A percentile compares a stretch with the other conserved stretches of the same genome.
Evolutionary conservation across 2,797 vertebrate genomes (phyloP).

Genomic region (Pristis pectinata): DNA sequence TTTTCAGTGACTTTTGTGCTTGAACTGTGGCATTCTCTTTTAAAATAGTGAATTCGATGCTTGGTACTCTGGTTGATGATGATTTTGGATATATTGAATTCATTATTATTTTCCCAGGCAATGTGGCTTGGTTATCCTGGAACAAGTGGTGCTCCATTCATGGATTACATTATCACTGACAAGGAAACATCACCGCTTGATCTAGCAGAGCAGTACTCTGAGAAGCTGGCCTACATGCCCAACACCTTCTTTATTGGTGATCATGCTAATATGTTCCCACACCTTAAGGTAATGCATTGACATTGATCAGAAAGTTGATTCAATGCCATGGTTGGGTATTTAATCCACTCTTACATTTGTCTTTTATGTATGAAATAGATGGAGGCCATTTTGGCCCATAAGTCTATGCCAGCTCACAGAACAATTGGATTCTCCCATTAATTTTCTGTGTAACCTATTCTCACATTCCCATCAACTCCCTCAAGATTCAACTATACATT

Average conservation of each 20-base stretch:
- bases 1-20: no score
- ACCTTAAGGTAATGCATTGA: constrained; percentile 76
- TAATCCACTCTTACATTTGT: not conserved
- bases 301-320: no score
- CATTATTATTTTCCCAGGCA: constrained; percentile 53
- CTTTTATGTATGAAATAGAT: no score
- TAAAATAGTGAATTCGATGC: not conserved
- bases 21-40: not conserved
- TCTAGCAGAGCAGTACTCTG: constrained; percentile 92
- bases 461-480: no score
- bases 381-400: no score
- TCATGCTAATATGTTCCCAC: constrained; percentile 98
- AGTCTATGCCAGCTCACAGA: no score
- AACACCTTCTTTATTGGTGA: constrained; percentile 97
- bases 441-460: no score
- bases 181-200: constrained; percentile 91
- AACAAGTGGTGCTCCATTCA: constrained; percentile 93
- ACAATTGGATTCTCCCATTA: no score
- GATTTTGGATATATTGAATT: not conserved
- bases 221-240: constrained; percentile 97
- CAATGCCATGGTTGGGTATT: not conserved
- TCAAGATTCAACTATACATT: no score
- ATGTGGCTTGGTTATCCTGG: constrained; percentile 99
- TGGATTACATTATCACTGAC: constrained; percentile 95
- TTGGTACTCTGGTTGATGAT: not conserved